Conservation (phyloP, 2,113 vertebrate genomes). For the Rhinolophus sinicus region DNA sequence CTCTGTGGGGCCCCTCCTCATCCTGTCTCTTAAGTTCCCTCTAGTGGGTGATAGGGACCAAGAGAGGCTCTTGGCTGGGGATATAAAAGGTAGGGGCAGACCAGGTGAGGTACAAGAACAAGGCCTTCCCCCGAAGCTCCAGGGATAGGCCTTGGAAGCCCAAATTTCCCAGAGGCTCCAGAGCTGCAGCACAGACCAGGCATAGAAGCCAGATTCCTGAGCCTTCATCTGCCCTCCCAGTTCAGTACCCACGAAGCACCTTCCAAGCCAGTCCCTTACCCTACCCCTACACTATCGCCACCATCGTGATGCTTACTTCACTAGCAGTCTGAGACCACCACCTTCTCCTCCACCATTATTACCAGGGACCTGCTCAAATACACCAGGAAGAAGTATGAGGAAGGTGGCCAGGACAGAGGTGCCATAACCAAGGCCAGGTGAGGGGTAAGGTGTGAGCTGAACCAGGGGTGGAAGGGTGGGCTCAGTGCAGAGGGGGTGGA, state of each 20-base stretch:
- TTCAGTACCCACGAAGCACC: background rate
- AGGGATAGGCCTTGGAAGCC: background rate
- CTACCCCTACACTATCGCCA: background rate
- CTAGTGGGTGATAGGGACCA: background rate
- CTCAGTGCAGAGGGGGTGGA: background rate
- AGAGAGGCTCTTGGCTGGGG: background rate
- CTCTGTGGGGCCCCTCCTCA: background rate
- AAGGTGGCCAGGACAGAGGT: background rate
- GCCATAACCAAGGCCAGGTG: background rate
- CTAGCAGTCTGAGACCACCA: too few species aligned
- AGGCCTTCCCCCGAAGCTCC: background rate
- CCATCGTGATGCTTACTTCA: fast-evolving
- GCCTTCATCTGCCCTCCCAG: background rate
- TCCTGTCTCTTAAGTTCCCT: background rate
- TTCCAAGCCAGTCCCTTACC: background rate
- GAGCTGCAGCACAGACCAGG: background rate
- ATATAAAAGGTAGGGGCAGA: too few species aligned
- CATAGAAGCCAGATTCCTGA: background rate
- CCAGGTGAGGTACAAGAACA: background rate
- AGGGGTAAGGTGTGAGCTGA: background rate
- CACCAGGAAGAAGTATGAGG: fast-evolving
- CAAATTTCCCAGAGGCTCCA: background rate
- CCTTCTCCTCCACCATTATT: background rate
- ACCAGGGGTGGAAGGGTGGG: too few species aligned
- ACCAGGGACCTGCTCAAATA: background rate